These are phyloP conservation scores for Autographa gamma DNA, from an alignment of 2,888 invertebrate species.

Conservation along the genomic window DNA sequence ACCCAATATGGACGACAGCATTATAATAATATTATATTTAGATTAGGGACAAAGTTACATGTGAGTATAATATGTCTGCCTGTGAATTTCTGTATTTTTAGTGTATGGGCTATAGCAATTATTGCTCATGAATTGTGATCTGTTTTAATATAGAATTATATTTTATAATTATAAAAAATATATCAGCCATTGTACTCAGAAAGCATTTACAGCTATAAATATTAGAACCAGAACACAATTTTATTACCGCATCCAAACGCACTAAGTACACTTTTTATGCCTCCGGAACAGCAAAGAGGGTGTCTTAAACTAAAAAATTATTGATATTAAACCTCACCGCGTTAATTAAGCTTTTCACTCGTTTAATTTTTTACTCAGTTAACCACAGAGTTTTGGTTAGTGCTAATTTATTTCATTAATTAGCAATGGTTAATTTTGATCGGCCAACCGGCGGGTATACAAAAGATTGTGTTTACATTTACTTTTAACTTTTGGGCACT, in stretches of 20 bases:
- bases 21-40: no score
- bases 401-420: constrained; percentile 84
- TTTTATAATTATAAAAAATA: no score
- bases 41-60: no score
- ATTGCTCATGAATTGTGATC: no score
- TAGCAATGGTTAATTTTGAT: constrained; percentile 82
- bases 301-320: constrained; percentile 86
- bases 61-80: no score
- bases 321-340: constrained; percentile 83
- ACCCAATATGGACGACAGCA: no score
- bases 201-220: neutral
- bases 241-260: constrained; percentile 44
- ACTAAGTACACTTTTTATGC: constrained; percentile 51
- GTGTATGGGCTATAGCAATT: no score
- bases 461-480: constrained; percentile 28
- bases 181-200: no score
- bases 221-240: neutral
- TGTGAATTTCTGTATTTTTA: no score
- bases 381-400: constrained; percentile 74
- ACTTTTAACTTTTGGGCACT: neutral
- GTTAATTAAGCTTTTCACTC: constrained; percentile 87
- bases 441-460: constrained; percentile 60
- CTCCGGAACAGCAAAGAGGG: constrained; percentile 71
- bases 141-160: no score
- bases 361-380: constrained; percentile 84